These are phyloP conservation scores for Cetoscarus ocellatus DNA, from an alignment of 2,797 vertebrate genomes.

Conservation along the genomic window DNA sequence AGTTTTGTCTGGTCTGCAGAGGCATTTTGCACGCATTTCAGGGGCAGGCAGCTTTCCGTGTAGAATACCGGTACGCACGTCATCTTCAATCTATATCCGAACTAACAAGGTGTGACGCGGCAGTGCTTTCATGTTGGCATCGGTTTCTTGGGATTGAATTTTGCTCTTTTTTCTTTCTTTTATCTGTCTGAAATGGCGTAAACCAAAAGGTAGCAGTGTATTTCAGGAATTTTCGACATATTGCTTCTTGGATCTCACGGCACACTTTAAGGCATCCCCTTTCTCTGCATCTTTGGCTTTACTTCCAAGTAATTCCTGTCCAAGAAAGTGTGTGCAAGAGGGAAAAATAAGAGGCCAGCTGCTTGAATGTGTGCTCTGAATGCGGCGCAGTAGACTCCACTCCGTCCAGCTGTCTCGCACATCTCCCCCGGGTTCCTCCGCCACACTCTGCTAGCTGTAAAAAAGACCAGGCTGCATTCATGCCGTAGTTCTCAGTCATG, in stretches of 20 bases:
- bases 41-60: conserved; percentile 33
- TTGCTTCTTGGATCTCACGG: conserved; percentile 26
- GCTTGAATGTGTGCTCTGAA: conserved; percentile 44
- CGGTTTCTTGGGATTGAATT: conserved; percentile 48
- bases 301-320: background rate
- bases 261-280: conserved; percentile 6
- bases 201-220: conserved; percentile 19
- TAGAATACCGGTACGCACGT: conserved; percentile 46
- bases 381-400: conserved; percentile 43
- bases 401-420: conserved; percentile 62
- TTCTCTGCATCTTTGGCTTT: background rate
- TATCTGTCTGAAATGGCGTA: conserved; percentile 34
- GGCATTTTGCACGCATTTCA: conserved; percentile 20
- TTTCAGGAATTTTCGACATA: conserved; percentile 44
- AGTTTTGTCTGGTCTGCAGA: conserved; percentile 48
- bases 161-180: background rate
- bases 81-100: conserved; percentile 50
- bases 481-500: conserved; percentile 16
- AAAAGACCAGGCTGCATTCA: conserved; percentile 3
- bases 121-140: conserved; percentile 75
- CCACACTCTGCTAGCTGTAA: conserved; percentile 57
- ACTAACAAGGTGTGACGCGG: conserved; percentile 65
- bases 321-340: background rate
- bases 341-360: conserved; percentile 46
- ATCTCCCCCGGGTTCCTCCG: conserved; percentile 49